Evolutionary conservation across 2,888 invertebrate genomes (phyloP).

Genomic region (Cheilosia vernalis): DNA sequence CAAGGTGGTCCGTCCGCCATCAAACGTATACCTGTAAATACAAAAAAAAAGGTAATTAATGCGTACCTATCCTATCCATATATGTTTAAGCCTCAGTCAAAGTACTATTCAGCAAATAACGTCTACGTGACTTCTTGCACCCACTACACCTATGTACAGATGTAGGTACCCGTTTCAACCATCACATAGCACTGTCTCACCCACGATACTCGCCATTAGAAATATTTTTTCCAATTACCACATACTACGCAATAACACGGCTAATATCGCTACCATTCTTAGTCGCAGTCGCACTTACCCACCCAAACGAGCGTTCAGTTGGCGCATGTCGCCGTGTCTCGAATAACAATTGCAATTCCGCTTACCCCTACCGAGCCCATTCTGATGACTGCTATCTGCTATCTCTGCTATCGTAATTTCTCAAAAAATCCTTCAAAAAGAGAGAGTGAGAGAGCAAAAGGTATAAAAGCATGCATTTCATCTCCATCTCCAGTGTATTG

Average conservation of each 20-base stretch:
- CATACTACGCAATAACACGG: slow-evolving; percentile 16
- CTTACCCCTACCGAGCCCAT: neutral
- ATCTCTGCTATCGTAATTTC: neutral
- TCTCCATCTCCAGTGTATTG: slow-evolving; percentile 4
- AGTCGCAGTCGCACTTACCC: slow-evolving; percentile 2
- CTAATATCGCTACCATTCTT: slow-evolving; percentile 27
- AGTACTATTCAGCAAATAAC: too few species aligned
- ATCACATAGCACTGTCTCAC: too few species aligned
- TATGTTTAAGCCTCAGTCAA: too few species aligned
- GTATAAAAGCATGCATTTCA: slow-evolving; percentile 15
- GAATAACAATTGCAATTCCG: too few species aligned
- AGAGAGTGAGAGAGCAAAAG: neutral
- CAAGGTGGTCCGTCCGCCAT: too few species aligned
- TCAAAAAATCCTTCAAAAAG: neutral
- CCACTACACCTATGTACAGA: too few species aligned
- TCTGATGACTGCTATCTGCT: neutral
- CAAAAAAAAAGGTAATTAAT: too few species aligned
- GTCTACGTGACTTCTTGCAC: too few species aligned
- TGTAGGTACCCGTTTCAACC: too few species aligned
- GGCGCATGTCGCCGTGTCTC: too few species aligned
- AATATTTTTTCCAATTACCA: slow-evolving; percentile 20
- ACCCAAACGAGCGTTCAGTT: neutral
- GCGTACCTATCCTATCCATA: too few species aligned
- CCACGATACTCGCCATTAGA: neutral
- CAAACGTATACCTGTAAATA: too few species aligned